Conservation (phyloP, 2,888 invertebrate genomes). For the Drosophila setosimentum region DNA sequence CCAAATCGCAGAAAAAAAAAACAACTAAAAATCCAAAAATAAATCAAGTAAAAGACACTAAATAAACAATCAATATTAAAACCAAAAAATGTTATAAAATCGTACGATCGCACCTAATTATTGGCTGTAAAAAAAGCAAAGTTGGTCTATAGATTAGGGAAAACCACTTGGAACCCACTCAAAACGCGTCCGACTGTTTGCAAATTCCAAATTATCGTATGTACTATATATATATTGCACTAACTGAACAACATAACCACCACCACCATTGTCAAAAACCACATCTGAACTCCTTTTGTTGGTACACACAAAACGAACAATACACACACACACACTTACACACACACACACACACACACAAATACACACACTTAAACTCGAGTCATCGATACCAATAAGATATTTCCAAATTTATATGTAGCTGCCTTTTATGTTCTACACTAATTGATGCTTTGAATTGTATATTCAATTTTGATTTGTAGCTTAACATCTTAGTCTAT, state of each 20-base stretch:
- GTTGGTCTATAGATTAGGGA: constrained; percentile 45
- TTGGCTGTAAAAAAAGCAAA: constrained; percentile 58
- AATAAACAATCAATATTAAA: constrained; percentile 17
- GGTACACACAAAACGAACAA: constrained; percentile 11
- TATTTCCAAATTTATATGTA: neutral
- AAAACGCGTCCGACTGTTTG: constrained; percentile 29
- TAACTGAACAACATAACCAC: constrained; percentile 32
- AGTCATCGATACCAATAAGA: neutral
- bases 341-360: constrained; percentile 10
- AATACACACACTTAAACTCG: neutral
- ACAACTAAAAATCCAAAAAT: constrained; percentile 8
- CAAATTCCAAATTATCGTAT: constrained; percentile 12
- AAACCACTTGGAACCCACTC: constrained; percentile 16
- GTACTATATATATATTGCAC: constrained; percentile 18
- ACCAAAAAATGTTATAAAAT: constrained; percentile 1
- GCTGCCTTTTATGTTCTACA: constrained; percentile 36
- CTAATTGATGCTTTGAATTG: constrained; percentile 10
- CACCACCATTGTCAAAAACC: constrained; percentile 3
- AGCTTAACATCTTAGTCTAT: constrained; percentile 26
- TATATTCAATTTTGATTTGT: constrained; percentile 19
- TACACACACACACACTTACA: neutral
- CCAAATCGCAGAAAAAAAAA: constrained; percentile 53
- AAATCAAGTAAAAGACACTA: neutral
- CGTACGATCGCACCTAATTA: constrained; percentile 55
- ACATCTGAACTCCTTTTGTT: constrained; percentile 24